phyloP scores from a whole-genome alignment of 2,888 invertebrate species.

The Leptopterna dolabrata region DNA sequence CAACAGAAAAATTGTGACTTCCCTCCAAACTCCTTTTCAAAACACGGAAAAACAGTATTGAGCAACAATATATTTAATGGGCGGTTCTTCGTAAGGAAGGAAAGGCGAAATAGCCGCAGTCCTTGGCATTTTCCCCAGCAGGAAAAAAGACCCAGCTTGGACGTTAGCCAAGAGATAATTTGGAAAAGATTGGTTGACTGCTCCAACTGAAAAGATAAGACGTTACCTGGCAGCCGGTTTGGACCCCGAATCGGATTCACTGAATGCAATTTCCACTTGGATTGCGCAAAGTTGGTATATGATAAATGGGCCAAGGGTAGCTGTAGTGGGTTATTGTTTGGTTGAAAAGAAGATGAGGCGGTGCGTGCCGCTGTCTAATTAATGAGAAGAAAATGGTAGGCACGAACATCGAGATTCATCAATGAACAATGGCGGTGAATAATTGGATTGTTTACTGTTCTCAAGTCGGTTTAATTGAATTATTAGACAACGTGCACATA shows the following conservation, averaged over 20 bases:
- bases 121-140: constrained; percentile 1
- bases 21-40: too few relatives aligned
- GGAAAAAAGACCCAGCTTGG: background rate
- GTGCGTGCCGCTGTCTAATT: background rate
- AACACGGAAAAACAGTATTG: too few relatives aligned
- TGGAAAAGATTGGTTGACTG: background rate
- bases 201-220: background rate
- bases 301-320: background rate
- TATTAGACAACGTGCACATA: too few relatives aligned
- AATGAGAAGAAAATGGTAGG: background rate
- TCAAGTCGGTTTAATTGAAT: background rate
- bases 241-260: background rate
- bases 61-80: too few relatives aligned
- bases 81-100: background rate
- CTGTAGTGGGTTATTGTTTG: background rate
- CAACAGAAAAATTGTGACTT: too few relatives aligned
- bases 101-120: background rate
- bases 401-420: background rate
- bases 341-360: background rate
- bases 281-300: background rate
- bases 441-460: background rate
- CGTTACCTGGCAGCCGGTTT: background rate
- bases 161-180: background rate
- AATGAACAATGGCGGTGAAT: background rate
- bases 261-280: background rate